Conservation (phyloP, 2,797 vertebrate genomes). For the Zenarchopterus dispar region DNA sequence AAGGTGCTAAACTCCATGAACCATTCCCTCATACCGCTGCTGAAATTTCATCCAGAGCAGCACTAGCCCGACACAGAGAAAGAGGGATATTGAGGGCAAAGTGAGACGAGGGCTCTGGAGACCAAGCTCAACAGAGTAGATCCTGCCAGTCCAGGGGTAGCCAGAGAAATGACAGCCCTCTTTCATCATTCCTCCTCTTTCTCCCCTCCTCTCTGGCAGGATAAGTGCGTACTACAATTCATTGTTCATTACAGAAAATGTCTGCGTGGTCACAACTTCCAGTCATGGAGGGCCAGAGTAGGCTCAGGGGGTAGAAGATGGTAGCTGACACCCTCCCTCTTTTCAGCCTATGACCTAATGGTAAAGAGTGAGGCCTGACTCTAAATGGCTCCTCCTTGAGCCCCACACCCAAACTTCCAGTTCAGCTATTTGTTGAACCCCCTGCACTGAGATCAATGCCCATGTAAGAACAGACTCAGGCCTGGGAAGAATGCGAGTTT, state of each 20-base stretch:
- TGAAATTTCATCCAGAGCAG: slow-evolving; percentile 83
- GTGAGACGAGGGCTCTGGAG: slow-evolving; percentile 67
- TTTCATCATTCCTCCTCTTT: slow-evolving; percentile 34
- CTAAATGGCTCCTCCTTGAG: slow-evolving; percentile 32
- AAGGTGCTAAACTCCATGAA: slow-evolving; percentile 83
- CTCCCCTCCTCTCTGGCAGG: slow-evolving; percentile 3
- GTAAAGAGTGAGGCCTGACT: slow-evolving; percentile 48
- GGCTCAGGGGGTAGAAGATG: slow-evolving; percentile 22
- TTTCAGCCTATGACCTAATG: slow-evolving; percentile 63
- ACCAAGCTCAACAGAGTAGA: slow-evolving; percentile 62
- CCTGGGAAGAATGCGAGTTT: slow-evolving; percentile 51
- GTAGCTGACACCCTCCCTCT: slow-evolving; percentile 41
- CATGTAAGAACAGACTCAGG: slow-evolving; percentile 37
- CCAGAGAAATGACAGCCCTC: slow-evolving; percentile 73
- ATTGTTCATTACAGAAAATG: slow-evolving; percentile 54
- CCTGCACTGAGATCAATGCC: slow-evolving; percentile 59
- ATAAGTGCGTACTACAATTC: slow-evolving; percentile 36
- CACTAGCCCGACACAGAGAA: slow-evolving; percentile 76
- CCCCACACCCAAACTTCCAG: slow-evolving; percentile 49
- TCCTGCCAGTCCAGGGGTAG: slow-evolving; percentile 73
- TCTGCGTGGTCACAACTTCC: slow-evolving; percentile 38
- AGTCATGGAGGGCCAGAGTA: slow-evolving; percentile 32
- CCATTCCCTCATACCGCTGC: slow-evolving; percentile 78
- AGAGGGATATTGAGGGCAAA: slow-evolving; percentile 68
- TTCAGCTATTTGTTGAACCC: slow-evolving; percentile 66